A percentile compares a stretch with the other conserved stretches of the same genome.
phyloP scores from a whole-genome alignment of 1,140 invertebrate species.

The Archivesica marissinica region DNA sequence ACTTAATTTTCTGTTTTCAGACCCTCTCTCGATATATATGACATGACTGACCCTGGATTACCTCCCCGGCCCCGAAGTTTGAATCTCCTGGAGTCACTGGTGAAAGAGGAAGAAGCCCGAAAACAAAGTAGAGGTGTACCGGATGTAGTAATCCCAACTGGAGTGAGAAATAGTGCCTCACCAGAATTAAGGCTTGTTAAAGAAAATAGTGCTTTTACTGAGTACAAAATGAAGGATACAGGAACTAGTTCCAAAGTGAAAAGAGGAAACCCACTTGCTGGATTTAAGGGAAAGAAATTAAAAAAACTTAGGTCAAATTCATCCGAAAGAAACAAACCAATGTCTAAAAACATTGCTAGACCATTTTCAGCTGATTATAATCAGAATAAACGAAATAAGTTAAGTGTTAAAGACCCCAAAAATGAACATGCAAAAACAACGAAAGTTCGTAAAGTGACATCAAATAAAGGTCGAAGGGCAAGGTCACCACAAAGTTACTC shows the following conservation, averaged over 20 bases:
- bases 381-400: slow-evolving; percentile 25
- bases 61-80: slow-evolving; percentile 55
- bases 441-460: slow-evolving; percentile 10
- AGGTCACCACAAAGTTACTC: slow-evolving; percentile 56
- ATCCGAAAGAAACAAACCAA: not conserved
- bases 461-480: slow-evolving; percentile 52
- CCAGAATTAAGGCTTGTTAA: slow-evolving; percentile 33
- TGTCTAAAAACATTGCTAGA: slow-evolving; percentile 22
- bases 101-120: slow-evolving; percentile 53
- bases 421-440: slow-evolving; percentile 33
- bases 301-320: slow-evolving; percentile 47
- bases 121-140: not conserved
- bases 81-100: slow-evolving; percentile 50
- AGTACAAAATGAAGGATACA: slow-evolving; percentile 51
- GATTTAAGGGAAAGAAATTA: slow-evolving; percentile 51
- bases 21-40: not conserved
- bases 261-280: slow-evolving; percentile 36
- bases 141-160: slow-evolving; percentile 28
- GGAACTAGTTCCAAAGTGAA: not conserved
- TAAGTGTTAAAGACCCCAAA: not conserved
- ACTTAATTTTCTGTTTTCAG: slow-evolving; percentile 26
- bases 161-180: slow-evolving; percentile 8
- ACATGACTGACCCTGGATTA: slow-evolving; percentile 56
- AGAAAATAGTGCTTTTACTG: slow-evolving; percentile 28
- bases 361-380: slow-evolving; percentile 56